A percentile compares a stretch with the other conserved stretches of the same genome.
phyloP scores from a whole-genome alignment of 2,113 vertebrate species.

The Lampris incognitus region DNA sequence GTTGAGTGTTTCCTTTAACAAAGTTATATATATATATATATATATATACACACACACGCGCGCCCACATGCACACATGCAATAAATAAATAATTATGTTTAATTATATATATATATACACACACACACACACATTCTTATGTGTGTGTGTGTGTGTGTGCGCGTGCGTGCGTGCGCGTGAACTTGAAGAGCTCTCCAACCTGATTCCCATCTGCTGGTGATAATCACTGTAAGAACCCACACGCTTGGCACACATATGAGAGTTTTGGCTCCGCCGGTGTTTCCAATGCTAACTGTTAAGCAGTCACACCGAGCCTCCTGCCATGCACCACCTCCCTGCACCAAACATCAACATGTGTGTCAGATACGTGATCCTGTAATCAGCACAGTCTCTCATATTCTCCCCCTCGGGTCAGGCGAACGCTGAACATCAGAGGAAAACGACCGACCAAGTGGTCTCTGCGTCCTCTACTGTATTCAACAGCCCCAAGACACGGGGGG shows the following conservation, averaged over 20 bases:
- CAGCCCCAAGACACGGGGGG: slow-evolving; percentile 67
- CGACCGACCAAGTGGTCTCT: slow-evolving; percentile 71
- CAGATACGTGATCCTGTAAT: slow-evolving; percentile 74
- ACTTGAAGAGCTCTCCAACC: slow-evolving; percentile 39
- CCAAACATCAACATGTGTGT: slow-evolving; percentile 51
- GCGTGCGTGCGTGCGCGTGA: slow-evolving; percentile 6
- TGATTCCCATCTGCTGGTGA: slow-evolving; percentile 67
- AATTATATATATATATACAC: too few relatives aligned
- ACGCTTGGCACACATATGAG: slow-evolving; percentile 55
- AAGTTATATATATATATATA: too few relatives aligned
- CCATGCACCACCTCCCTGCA: slow-evolving; percentile 29
- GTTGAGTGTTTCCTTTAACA: too few relatives aligned
- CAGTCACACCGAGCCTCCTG: slow-evolving; percentile 41
- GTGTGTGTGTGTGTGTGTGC: not conserved
- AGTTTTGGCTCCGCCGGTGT: slow-evolving; percentile 49
- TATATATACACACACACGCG: too few relatives aligned
- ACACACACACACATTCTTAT: too few relatives aligned
- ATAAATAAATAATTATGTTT: too few relatives aligned
- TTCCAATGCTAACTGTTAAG: slow-evolving; percentile 66
- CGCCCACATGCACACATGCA: too few relatives aligned
- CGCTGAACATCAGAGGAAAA: slow-evolving; percentile 78
- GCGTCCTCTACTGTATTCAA: slow-evolving; percentile 61
- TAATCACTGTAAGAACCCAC: slow-evolving; percentile 58
- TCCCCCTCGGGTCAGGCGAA: slow-evolving; percentile 62
- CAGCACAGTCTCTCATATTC: slow-evolving; percentile 68